A percentile compares a stretch with the other conserved stretches of the same genome.
Conservation (phyloP, 92 coral and sea anemone genomes). For the Meandrina meandrites region DNA sequence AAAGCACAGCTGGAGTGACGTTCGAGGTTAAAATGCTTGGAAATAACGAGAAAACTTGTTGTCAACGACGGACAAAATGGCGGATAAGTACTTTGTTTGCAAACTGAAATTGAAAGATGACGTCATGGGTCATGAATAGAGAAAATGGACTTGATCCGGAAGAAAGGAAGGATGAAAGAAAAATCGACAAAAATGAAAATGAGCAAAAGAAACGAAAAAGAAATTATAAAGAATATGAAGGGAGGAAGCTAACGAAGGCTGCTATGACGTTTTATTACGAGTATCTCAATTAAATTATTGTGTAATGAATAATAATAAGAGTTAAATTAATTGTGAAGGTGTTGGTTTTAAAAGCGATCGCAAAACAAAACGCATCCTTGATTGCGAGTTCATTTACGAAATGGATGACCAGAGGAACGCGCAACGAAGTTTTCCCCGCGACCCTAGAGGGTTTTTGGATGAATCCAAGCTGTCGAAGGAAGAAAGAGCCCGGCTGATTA, state of each 20-base stretch:
- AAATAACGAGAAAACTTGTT: background rate
- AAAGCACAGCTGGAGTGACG: background rate
- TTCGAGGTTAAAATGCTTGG: background rate
- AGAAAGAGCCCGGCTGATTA: constrained; percentile 20
- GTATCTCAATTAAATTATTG: background rate
- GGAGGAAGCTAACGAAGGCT: background rate
- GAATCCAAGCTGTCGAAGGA: constrained; percentile 16
- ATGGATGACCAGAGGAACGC: background rate
- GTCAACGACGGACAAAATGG: constrained; percentile 15
- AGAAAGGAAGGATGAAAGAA: background rate
- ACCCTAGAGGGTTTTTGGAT: constrained; percentile 1
- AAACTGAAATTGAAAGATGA: background rate
- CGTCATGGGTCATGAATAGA: background rate
- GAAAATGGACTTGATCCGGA: background rate
- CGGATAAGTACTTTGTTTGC: background rate
- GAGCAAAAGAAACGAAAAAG: background rate
- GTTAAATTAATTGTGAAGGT: background rate
- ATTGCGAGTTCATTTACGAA: background rate
- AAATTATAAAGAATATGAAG: too few relatives aligned
- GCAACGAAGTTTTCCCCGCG: too few relatives aligned
- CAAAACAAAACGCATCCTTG: background rate
- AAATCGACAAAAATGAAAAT: background rate
- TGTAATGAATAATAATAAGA: background rate
- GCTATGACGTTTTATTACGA: background rate
- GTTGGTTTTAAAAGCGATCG: background rate